These are phyloP conservation scores for Tachina grossa DNA, from an alignment of 2,888 invertebrate genomes.

Conservation along the genomic window DNA sequence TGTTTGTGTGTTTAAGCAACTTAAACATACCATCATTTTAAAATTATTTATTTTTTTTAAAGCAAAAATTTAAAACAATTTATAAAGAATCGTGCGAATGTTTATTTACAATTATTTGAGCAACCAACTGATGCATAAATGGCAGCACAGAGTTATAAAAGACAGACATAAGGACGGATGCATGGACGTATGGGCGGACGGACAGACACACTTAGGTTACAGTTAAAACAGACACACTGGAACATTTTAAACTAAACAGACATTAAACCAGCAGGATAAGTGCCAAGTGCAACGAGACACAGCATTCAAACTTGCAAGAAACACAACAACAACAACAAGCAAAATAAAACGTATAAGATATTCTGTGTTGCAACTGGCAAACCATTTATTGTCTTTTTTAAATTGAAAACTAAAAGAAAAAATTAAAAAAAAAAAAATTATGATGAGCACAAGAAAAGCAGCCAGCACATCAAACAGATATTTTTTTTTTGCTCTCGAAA, in stretches of 20 bases:
- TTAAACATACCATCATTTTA: conserved; percentile 54
- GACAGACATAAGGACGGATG: conserved; percentile 21
- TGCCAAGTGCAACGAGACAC: conserved; percentile 64
- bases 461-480: conserved; percentile 60
- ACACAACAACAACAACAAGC: neutral
- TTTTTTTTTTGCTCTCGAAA: conserved; percentile 21
- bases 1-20: conserved; percentile 23
- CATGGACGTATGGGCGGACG: neutral
- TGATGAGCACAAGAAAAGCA: conserved; percentile 59
- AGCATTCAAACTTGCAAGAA: conserved; percentile 37
- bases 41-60: conserved; percentile 23
- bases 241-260: conserved; percentile 66
- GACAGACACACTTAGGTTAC: conserved; percentile 20
- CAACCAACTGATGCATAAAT: conserved; percentile 46
- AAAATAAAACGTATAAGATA: neutral
- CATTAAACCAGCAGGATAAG: conserved; percentile 69
- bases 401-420: conserved; percentile 12
- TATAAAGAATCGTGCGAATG: conserved; percentile 77
- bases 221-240: conserved; percentile 67
- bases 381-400: conserved; percentile 45
- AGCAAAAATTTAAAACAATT: conserved; percentile 72
- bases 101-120: conserved; percentile 72
- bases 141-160: neutral
- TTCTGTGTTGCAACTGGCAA: conserved; percentile 55
- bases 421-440: conserved; percentile 21